Base-by-base conservation (phyloP, 1,140 invertebrate species). In the Ridgeia piscesae region DNA sequence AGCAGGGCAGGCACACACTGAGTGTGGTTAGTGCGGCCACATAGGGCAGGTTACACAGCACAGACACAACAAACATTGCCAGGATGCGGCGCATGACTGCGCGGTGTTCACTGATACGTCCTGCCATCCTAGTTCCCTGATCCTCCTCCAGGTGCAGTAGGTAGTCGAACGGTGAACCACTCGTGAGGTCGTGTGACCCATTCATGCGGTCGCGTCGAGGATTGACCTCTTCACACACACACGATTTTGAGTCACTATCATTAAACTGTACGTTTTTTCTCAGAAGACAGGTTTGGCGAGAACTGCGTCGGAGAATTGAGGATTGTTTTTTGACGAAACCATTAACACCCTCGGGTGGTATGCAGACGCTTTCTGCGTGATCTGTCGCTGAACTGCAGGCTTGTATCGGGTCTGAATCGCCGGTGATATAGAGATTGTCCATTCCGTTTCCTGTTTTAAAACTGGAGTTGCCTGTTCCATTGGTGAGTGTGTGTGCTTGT, bases 41-140 rank as follows among this genome's bases (percentile, higher is more conserved):
- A 92, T 94, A 94, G 50, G 94, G 94, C 33, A 93, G 89, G 92
- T 94, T 94, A 92, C 92, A 94, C 35, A 94, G 91, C 11, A 93
- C 93, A 91, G 94, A 94, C 31, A 94, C 91, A 17, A 88, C 91
- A 91, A 94, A 94, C 91, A 94, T 94, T 21, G 93, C 93, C 35
- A 94, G 93, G 21, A 94, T 93, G 27, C 58, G 58, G 4, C 27
- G 58, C 58, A 77, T 77, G 21, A 93, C 93, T 6, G 92, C 93
- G 34, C 91, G 34, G 8, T 92, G 91, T 58, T 90, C 93, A 50
- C 92, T 92, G 42, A 77, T 77, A 2, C 58, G 58, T 77, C 33
- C 21, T 14, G 34, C 91, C 91, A 91, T n/a, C 14, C 34, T 34
- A 17, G 17, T 33, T 31, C 89, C 58, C 27, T 77, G 58, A 4